Conservation (phyloP, 2,888 invertebrate genomes). For the Chrysolina oricalcia region DNA sequence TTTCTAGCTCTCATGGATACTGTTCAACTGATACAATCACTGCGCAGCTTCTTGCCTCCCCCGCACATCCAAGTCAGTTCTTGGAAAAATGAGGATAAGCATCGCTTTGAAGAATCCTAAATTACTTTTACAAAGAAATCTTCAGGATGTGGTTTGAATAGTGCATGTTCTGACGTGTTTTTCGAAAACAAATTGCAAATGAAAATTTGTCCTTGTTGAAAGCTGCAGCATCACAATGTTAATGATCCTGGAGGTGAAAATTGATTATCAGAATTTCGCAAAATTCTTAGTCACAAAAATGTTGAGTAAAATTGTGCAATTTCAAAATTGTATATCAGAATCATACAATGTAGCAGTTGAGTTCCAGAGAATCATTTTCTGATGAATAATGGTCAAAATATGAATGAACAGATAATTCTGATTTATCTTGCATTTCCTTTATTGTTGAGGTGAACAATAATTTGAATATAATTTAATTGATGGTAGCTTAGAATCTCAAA, state of each 20-base stretch:
- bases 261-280: no score
- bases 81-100: slow-evolving; percentile 90
- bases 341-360: no score
- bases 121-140: not conserved
- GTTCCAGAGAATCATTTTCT: no score
- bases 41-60: slow-evolving; percentile 88
- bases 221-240: no score
- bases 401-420: not conserved
- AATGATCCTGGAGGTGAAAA: no score
- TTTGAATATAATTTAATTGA: not conserved
- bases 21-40: slow-evolving; percentile 88
- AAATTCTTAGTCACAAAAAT: no score
- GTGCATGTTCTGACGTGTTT: not conserved
- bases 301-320: no score
- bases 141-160: slow-evolving; percentile 5
- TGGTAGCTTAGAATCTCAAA: not conserved
- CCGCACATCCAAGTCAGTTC: slow-evolving; percentile 92
- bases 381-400: not conserved
- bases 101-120: slow-evolving; percentile 71
- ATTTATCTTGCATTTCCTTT: not conserved
- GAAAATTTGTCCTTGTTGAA: no score
- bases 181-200: no score
- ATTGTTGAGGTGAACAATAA: not conserved
- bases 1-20: slow-evolving; percentile 86
- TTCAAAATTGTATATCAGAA: no score